Percentiles rank a stretch among this genome's conserved stretches.
Evolutionary conservation across 2,888 invertebrate species (phyloP).

Genomic region (Tetragonula carbonaria): DNA sequence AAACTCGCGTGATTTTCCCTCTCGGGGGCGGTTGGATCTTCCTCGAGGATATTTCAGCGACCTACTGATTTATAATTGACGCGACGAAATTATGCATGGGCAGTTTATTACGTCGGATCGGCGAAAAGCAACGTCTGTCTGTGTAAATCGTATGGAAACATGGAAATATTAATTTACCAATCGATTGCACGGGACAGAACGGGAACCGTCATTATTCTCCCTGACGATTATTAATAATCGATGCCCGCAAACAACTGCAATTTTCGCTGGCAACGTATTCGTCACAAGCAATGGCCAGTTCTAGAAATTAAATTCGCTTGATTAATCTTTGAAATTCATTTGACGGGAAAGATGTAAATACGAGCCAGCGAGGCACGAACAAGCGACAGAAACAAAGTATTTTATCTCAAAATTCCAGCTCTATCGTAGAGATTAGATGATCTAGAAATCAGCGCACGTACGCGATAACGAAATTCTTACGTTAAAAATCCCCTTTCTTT

Average conservation of each 20-base stretch:
- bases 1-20: too few species aligned
- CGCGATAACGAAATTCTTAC: neutral
- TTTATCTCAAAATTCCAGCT: neutral
- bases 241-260: conserved; percentile 35
- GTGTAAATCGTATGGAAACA: neutral
- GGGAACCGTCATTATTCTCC: conserved; percentile 20
- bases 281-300: neutral
- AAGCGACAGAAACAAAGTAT: neutral
- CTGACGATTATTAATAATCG: conserved; percentile 48
- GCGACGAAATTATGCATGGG: conserved; percentile 24
- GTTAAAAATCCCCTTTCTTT: too few species aligned
- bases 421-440: neutral
- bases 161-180: conserved; percentile 33
- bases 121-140: neutral
- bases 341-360: neutral
- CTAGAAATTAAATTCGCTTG: neutral
- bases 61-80: neutral
- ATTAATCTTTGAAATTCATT: neutral
- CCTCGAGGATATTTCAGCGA: neutral
- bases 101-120: neutral
- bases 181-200: conserved; percentile 14
- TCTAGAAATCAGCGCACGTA: neutral
- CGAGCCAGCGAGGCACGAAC: neutral
- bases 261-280: neutral
- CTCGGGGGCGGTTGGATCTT: neutral